These are phyloP conservation scores for Hyaena hyaena DNA, from an alignment of 2,113 vertebrate genomes.

Conservation along the genomic window DNA sequence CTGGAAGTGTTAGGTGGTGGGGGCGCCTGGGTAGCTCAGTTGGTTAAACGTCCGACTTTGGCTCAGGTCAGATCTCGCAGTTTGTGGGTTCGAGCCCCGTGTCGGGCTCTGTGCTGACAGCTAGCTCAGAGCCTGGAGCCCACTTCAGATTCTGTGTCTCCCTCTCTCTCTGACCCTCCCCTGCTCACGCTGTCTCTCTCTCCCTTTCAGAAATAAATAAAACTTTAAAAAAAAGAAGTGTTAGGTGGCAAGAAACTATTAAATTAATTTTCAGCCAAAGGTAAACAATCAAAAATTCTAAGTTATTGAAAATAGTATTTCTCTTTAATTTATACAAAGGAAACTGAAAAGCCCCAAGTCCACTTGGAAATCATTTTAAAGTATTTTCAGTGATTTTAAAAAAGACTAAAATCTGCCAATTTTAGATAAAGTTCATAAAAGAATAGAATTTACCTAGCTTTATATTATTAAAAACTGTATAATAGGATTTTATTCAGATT, in stretches of 20 bases:
- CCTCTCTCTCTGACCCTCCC: no score
- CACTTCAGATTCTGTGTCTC: no score
- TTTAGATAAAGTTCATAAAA: background rate
- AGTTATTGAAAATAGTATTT: background rate
- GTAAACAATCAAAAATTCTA: background rate
- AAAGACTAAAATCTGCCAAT: constrained; percentile 39
- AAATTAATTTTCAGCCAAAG: background rate
- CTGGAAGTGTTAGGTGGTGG: background rate
- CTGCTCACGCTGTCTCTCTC: no score
- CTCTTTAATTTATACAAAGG: background rate
- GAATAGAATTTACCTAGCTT: background rate
- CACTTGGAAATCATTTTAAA: background rate
- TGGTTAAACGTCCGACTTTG: no score
- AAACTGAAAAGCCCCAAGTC: background rate
- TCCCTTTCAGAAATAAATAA: no score
- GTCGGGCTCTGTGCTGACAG: no score
- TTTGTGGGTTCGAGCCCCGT: no score
- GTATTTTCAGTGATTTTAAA: background rate
- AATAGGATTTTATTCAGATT: background rate
- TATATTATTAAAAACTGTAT: background rate
- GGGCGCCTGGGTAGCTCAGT: no score
- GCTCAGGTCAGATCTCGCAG: no score
- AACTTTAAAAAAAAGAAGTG: background rate
- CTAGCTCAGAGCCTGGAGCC: no score
- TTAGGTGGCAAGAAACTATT: background rate